Conservation (phyloP, 2,113 vertebrate genomes). For the Laterallus jamaicensis region DNA sequence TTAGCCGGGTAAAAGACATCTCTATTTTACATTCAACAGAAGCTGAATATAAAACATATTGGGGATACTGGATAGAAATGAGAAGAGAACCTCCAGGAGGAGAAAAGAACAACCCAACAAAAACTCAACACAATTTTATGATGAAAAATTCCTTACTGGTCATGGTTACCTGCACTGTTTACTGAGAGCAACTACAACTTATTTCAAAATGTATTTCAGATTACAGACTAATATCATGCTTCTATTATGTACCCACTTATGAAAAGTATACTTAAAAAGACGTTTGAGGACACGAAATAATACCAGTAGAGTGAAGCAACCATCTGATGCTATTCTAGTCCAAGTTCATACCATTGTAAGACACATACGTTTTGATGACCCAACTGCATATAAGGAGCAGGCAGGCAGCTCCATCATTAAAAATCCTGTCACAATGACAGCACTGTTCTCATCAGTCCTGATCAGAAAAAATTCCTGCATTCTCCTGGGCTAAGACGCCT, state of each 20-base stretch:
- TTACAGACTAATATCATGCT: neutral
- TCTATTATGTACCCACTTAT: neutral
- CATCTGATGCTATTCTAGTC: neutral
- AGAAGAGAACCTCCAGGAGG: neutral
- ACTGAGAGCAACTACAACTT: neutral
- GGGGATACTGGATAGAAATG: neutral
- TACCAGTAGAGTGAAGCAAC: neutral
- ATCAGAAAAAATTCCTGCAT: neutral
- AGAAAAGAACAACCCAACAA: too few relatives aligned
- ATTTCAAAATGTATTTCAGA: neutral
- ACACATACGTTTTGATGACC: neutral
- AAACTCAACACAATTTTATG: neutral
- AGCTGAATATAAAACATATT: neutral
- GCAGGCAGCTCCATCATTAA: neutral
- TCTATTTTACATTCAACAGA: neutral
- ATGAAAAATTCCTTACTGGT: neutral
- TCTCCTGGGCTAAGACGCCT: neutral
- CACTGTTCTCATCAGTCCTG: neutral
- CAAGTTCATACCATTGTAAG: neutral
- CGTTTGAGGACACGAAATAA: neutral
- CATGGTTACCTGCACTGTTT: neutral
- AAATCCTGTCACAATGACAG: neutral
- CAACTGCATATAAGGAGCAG: neutral
- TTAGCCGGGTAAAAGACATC: neutral
- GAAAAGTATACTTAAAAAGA: neutral